phyloP scores from a whole-genome alignment of 2,113 vertebrate species.

The Actinemys pallida region DNA sequence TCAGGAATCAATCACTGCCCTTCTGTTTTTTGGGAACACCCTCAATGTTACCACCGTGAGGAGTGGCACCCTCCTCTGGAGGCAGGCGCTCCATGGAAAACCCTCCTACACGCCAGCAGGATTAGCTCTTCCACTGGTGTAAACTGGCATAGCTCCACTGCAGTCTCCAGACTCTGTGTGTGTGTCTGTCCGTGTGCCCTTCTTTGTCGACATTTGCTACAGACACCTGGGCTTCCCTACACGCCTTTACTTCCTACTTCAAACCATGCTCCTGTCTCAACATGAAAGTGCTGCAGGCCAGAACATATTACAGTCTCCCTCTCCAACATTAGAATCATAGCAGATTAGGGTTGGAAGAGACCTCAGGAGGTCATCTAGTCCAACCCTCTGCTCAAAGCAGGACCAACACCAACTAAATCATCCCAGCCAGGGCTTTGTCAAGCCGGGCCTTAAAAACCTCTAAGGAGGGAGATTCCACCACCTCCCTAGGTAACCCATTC shows the following conservation, averaged over 20 bases:
- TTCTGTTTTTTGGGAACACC: not conserved
- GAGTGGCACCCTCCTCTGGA: not conserved
- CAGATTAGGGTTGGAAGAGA: too few species aligned
- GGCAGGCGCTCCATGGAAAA: not conserved
- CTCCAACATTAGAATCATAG: not conserved
- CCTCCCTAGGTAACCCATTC: too few species aligned
- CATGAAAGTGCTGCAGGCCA: not conserved
- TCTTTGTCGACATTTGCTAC: not conserved
- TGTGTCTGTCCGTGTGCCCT: not conserved
- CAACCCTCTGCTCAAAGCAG: too few species aligned
- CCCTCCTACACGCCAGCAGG: not conserved
- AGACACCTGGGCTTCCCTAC: not conserved
- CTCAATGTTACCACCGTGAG: not conserved
- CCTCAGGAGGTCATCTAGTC: too few species aligned
- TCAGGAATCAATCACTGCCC: not conserved
- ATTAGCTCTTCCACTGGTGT: not conserved
- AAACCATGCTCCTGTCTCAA: not conserved
- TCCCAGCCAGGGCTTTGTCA: too few species aligned
- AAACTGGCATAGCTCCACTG: not conserved
- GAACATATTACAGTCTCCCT: not conserved
- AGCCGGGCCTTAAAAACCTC: too few species aligned
- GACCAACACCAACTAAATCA: too few species aligned
- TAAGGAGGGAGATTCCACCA: too few species aligned
- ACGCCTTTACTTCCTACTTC: not conserved
- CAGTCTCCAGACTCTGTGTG: not conserved